Evolutionary conservation across 2,888 invertebrate species (phyloP), one percentile per base, ranked within the genome.

Genomic region (Notodromas monacha): DNA sequence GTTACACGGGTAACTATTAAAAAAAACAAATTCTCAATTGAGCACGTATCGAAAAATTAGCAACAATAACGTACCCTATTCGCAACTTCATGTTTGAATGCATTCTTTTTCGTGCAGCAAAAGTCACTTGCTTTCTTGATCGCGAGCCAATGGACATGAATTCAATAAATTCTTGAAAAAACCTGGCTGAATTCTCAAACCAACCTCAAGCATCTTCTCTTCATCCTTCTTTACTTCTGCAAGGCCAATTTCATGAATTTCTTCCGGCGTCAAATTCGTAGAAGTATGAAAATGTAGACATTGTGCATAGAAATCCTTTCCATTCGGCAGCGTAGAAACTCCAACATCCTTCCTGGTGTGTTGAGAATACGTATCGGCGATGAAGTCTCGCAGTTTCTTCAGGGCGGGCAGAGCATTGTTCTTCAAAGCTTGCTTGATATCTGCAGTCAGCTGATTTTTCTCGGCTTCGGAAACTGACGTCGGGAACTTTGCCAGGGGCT

Each of bases 241-340:
- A 4, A 43, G 32, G 3, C 48, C 48, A 14, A 41, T 37, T 10
- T 42, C 32, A 32, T 48, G 47, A 11, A 49, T 44, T 30, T 45
- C 40, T 28, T 41, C 39, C 0, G 48, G 40, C 0, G 43, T 40
- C 34, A 42, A 36, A 27, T 39, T 34, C 8, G 41, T 34, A 1
- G 45, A 43, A 4, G 46, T 39, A 35, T 49, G 45, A 39, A 42
- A 47, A 13, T 42, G 40, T 13, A 48, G 39, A 26, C 42, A 40
- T 2, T 42, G 42, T 15, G 36, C 31, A 37, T 48, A 49, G 33
- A 38, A 43, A 4, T 41, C 42, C 14, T 30, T 30, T 3, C 49
- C 48, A 15, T 40, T 36, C 3, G 40, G 37, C 6, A 43, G 35
- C 6, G 42, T 39, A 12, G 42, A 38, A 6, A 44, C 40, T 2